Evolutionary conservation across 2,888 invertebrate species (phyloP), one percentile per base, ranked within the genome.

Genomic region (Drosophila testacea): DNA sequence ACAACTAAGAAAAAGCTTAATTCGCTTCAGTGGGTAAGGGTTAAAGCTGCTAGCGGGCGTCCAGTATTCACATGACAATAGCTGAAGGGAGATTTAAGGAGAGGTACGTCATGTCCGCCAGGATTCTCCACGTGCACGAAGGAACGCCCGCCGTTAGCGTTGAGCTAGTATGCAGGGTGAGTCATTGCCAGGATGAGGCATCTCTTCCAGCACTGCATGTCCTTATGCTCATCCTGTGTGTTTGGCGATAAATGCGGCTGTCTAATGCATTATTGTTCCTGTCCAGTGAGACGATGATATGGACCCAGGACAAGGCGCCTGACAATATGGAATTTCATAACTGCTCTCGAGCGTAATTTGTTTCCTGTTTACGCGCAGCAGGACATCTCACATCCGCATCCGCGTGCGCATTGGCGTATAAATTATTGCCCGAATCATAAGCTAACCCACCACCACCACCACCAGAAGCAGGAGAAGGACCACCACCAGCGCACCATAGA

Each of bases 321-420:
- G 38, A 60, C 79, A 83, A 76, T 86, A 84, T 86, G 88, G 85
- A 85, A 81, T 83, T 85, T 82, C 81, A 85, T 88, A 85, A 83
- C 83, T 83, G 86, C 88, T 86, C 85, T 85, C 82, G 81, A 82
- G 82, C 82, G 84, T 88, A 91, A 91, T 91, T 91, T 91, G 91
- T 90, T 91, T 91, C 91, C 91, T 90, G 86, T 89, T 90, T 89
- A 81, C 86, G 86, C 86, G 77, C 86, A 88, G 86, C 86, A 88
- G 86, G 86, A 86, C 81, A 88, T 86, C 70, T 77, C 62, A 10
- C 70, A 64, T 84, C 78, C 78, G 36, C 66, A 64, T 83, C 79
- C 79, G 80, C 76, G 79, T 83, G 81, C 81, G 86, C 83, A 83
- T 77, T 84, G 81, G 81, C 79, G 79, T 85, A 90, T 83, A 83